These are phyloP conservation scores for Synanceia verrucosa DNA, from an alignment of 2,797 vertebrate species.

Conservation along the genomic window DNA sequence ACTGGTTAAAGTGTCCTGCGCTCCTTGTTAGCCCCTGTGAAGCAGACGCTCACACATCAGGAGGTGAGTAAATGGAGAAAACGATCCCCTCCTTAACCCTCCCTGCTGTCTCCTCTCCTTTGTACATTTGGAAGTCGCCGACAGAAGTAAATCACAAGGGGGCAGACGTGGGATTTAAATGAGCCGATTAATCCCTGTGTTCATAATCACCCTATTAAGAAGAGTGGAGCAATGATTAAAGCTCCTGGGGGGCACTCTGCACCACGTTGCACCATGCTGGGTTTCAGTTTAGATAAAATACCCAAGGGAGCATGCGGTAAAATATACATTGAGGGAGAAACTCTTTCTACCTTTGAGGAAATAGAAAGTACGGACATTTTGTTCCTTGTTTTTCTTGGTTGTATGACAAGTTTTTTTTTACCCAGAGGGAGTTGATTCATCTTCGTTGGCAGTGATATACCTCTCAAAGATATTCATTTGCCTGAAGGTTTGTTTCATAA, in stretches of 20 bases:
- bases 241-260: conserved; percentile 19
- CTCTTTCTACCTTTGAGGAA: not conserved
- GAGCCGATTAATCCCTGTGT: conserved; percentile 65
- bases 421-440: conserved; percentile 70
- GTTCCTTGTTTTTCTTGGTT: conserved; percentile 36
- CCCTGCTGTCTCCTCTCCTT: conserved; percentile 13
- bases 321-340: conserved; percentile 15
- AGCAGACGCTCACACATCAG: conserved; percentile 42
- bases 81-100: conserved; percentile 23
- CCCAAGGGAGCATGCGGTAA: conserved; percentile 5
- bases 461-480: conserved; percentile 73
- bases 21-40: conserved; percentile 55
- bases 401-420: conserved; percentile 50
- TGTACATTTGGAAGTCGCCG: conserved; percentile 45
- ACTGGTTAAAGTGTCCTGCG: conserved; percentile 34
- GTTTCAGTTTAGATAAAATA: conserved; percentile 16
- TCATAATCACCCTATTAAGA: conserved; percentile 70
- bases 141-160: conserved; percentile 55
- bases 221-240: conserved; percentile 55
- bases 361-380: conserved; percentile 31
- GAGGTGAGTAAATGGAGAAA: conserved; percentile 19
- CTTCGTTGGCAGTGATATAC: conserved; percentile 69
- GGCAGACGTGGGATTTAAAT: conserved; percentile 63
- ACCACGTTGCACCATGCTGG: conserved; percentile 2
- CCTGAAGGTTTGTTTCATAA: conserved; percentile 79